Conservation (phyloP, 2,113 vertebrate genomes). For the Callocephalon fimbriatum region DNA sequence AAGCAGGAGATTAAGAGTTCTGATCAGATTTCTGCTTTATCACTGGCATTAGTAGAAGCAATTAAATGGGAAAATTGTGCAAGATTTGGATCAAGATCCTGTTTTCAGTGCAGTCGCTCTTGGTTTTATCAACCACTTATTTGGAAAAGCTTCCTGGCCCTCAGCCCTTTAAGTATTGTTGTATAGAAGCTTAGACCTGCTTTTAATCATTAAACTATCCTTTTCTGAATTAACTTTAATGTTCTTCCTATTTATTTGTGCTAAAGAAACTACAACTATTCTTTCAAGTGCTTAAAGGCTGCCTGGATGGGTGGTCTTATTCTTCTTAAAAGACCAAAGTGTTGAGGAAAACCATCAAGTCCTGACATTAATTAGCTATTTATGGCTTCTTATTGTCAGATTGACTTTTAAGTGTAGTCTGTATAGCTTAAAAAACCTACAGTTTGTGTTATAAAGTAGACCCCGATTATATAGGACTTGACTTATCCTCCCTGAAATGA, state of each 20-base stretch:
- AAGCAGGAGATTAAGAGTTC: not conserved
- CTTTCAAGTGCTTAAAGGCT: not conserved
- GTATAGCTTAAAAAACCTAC: not conserved
- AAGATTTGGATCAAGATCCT: not conserved
- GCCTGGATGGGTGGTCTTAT: conserved; percentile 57
- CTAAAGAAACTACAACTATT: not conserved
- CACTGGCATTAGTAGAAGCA: not conserved
- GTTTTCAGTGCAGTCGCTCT: not conserved
- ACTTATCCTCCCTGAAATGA: not conserved
- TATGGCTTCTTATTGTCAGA: conserved; percentile 3
- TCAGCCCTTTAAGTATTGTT: not conserved
- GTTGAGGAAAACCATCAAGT: conserved; percentile 27
- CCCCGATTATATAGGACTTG: not conserved
- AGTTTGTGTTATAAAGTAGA: not conserved
- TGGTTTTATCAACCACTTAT: not conserved
- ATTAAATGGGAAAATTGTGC: not conserved
- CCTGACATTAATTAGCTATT: conserved; percentile 34
- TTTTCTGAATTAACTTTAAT: conserved; percentile 25
- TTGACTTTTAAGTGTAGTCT: conserved; percentile 1
- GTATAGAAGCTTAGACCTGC: not conserved
- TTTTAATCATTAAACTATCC: conserved; percentile 15
- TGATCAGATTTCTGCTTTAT: not conserved
- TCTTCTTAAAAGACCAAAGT: conserved; percentile 27
- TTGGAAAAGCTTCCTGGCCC: not conserved
- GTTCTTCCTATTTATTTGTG: conserved; percentile 28